These are phyloP conservation scores for Drosophila miranda DNA, from an alignment of 1,140 invertebrate genomes.

Conservation along the genomic window DNA sequence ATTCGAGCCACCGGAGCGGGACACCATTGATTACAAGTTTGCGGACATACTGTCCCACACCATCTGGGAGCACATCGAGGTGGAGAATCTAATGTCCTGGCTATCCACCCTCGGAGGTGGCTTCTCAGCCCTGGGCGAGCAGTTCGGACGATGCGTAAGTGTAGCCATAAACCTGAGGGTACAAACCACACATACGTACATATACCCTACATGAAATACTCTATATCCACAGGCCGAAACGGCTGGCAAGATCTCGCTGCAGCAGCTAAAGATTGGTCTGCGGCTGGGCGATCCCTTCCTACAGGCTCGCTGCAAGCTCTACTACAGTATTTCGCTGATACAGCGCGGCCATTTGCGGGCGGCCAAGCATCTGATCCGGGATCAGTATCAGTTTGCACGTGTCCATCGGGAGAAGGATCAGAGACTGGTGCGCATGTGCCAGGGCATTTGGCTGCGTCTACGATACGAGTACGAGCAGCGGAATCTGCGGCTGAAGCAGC, in stretches of 20 bases:
- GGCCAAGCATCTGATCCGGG: conserved; percentile 87
- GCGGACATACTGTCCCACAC: conserved; percentile 83
- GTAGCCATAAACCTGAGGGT: no score
- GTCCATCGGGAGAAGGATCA: conserved; percentile 83
- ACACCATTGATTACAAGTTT: conserved; percentile 87
- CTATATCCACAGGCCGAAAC: conserved; percentile 87
- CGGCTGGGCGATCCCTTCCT: conserved; percentile 91
- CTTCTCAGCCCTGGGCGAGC: conserved; percentile 95
- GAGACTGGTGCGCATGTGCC: conserved; percentile 90
- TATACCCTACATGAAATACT: neutral
- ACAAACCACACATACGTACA: neutral
- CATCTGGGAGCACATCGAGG: conserved; percentile 87
- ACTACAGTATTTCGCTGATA: conserved; percentile 92
- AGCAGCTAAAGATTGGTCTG: conserved; percentile 91
- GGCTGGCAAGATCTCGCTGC: conserved; percentile 92
- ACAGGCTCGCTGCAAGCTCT: conserved; percentile 91
- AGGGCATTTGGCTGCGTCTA: conserved; percentile 92
- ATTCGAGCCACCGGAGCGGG: conserved; percentile 83
- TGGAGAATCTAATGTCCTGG: conserved; percentile 95
- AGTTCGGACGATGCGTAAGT: conserved; percentile 90
- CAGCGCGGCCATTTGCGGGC: conserved; percentile 88
- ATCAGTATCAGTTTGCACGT: conserved; percentile 85
- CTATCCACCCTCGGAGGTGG: conserved; percentile 97
- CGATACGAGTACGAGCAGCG: conserved; percentile 84
- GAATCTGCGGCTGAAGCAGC: conserved; percentile 7